phyloP scores from a whole-genome alignment of 2,888 invertebrate genomes.

The Tipula helvola region DNA sequence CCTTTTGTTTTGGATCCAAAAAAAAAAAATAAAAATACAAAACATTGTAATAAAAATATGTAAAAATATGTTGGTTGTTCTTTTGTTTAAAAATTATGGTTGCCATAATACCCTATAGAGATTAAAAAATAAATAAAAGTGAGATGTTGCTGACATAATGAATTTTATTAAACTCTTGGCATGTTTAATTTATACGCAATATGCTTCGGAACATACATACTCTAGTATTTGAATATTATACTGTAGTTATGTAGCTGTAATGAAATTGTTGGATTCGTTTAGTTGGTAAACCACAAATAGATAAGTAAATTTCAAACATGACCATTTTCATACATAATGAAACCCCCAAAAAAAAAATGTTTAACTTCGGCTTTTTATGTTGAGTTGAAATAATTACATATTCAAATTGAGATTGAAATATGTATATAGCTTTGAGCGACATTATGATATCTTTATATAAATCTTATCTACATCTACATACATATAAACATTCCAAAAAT shows the following conservation, averaged over 20 bases:
- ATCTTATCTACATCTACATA: no score
- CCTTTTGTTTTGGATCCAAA: no score
- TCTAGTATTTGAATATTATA: no score
- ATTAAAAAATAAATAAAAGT: neutral
- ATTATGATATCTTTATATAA: neutral
- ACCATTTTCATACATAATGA: neutral
- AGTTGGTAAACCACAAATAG: neutral
- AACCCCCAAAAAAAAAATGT: neutral
- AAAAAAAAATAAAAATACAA: no score
- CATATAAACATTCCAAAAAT: no score
- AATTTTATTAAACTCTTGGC: neutral
- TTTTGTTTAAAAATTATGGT: neutral
- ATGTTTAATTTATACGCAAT: no score
- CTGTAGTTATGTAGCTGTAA: no score
- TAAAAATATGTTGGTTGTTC: neutral
- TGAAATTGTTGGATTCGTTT: no score
- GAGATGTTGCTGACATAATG: neutral
- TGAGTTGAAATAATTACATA: neutral
- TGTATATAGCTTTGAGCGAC: neutral
- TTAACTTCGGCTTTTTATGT: neutral
- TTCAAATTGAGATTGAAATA: neutral
- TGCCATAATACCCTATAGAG: neutral
- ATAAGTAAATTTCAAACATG: neutral
- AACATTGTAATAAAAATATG: neutral
- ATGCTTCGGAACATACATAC: no score